phyloP scores from a whole-genome alignment of 1,140 invertebrate species.

The Plutomurus gul region DNA sequence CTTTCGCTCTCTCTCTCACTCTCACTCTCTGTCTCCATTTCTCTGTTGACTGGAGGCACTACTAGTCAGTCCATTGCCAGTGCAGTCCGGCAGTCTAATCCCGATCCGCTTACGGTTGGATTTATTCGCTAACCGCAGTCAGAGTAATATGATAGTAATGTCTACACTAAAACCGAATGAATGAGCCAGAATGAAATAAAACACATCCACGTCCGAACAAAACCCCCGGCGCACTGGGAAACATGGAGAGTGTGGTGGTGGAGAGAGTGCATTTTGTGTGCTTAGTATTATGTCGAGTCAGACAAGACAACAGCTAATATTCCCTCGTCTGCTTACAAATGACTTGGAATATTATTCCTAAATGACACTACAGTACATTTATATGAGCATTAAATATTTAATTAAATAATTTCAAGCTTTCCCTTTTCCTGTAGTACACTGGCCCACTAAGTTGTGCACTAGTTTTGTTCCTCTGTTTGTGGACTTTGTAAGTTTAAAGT shows the following conservation, averaged over 20 bases:
- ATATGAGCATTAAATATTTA: neutral
- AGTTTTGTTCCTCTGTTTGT: neutral
- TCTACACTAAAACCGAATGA: slow-evolving; percentile 10
- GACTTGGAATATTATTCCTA: slow-evolving; percentile 10
- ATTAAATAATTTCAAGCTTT: neutral
- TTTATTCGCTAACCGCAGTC: neutral
- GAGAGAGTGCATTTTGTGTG: too few relatives aligned
- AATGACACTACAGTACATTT: neutral
- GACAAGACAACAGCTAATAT: neutral
- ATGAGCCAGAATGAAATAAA: neutral
- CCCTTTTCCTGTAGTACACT: neutral
- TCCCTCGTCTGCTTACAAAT: slow-evolving; percentile 15
- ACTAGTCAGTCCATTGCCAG: neutral
- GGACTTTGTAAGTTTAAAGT: neutral
- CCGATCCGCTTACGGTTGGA: neutral
- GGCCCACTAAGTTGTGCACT: too few relatives aligned
- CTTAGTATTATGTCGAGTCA: neutral
- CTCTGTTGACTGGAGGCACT: neutral
- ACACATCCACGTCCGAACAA: slow-evolving; percentile 25
- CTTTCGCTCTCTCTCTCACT: too few relatives aligned
- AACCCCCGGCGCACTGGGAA: neutral
- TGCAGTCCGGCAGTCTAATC: too few relatives aligned
- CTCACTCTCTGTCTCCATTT: too few relatives aligned
- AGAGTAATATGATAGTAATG: neutral
- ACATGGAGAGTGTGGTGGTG: neutral